Evolutionary conservation across 2,888 invertebrate genomes (phyloP).

Genomic region (Neoitamus cyanurus): DNA sequence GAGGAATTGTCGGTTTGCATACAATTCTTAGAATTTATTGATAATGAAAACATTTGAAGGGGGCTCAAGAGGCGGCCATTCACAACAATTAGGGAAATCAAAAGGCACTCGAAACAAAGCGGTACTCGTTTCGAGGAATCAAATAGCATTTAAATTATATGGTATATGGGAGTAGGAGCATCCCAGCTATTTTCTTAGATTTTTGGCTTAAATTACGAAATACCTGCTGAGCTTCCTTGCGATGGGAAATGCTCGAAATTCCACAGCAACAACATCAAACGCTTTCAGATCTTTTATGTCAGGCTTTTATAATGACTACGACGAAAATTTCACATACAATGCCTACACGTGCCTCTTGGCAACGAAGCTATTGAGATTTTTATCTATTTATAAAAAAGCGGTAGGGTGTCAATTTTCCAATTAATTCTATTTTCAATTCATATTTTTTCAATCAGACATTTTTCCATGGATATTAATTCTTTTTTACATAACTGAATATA

Average conservation of each 20-base stretch:
- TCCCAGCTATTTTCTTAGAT: neutral
- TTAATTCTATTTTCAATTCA: no score
- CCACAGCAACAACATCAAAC: neutral
- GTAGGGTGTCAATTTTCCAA: no score
- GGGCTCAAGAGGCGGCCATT: neutral
- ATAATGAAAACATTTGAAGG: neutral
- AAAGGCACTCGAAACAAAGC: neutral
- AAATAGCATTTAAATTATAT: neutral
- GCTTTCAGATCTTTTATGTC: neutral
- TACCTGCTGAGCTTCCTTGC: neutral
- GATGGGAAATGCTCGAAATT: neutral
- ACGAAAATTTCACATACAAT: neutral
- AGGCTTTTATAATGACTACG: neutral
- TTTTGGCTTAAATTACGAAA: neutral
- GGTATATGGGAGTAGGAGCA: neutral
- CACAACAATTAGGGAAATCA: neutral
- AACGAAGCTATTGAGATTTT: neutral
- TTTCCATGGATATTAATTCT: no score
- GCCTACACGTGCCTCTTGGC: neutral
- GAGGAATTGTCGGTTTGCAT: neutral
- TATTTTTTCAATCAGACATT: no score
- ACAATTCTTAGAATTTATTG: neutral
- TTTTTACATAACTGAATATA: no score
- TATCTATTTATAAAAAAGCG: no score
- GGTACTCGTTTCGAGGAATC: neutral